Conservation (phyloP, 30 jellyfish, hydroid and myxozoan species). For the Aurelia aurita complex sp. Pacific region DNA sequence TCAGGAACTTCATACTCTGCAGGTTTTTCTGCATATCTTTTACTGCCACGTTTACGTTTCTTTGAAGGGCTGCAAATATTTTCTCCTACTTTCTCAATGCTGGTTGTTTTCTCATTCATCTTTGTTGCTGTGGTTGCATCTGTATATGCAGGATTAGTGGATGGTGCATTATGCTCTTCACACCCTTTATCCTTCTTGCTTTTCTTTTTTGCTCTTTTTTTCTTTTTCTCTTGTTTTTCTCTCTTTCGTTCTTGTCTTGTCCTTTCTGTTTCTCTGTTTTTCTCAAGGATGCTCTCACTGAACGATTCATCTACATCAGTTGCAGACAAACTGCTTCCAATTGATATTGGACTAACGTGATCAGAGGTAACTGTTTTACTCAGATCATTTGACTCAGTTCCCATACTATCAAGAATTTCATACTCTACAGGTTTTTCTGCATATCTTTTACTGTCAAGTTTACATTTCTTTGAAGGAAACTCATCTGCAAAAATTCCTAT, state of each 20-base stretch:
- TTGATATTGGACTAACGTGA: background rate
- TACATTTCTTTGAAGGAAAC: background rate
- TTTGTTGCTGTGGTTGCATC: background rate
- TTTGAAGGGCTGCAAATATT: background rate
- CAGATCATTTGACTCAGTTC: background rate
- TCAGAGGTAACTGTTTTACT: background rate
- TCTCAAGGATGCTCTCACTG: constrained; percentile 9
- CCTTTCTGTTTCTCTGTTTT: background rate
- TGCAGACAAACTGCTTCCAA: background rate
- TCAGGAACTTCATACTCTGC: background rate
- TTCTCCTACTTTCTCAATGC: background rate
- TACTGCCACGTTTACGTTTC: background rate
- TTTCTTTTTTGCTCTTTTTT: too few species aligned
- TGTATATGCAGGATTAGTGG: background rate
- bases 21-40: constrained; percentile 5
- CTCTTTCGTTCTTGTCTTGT: background rate
- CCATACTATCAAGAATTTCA: too few species aligned
- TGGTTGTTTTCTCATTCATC: background rate
- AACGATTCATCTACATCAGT: constrained; percentile 2
- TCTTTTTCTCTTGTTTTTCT: background rate
- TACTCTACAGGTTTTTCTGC: constrained; percentile 2
- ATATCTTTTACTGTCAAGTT: background rate
- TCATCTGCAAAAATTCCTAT: too few species aligned
- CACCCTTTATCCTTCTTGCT: too few species aligned
- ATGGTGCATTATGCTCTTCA: too few species aligned